Evolutionary conservation across 1,140 invertebrate genomes (phyloP).

Genomic region (Planococcus citri): DNA sequence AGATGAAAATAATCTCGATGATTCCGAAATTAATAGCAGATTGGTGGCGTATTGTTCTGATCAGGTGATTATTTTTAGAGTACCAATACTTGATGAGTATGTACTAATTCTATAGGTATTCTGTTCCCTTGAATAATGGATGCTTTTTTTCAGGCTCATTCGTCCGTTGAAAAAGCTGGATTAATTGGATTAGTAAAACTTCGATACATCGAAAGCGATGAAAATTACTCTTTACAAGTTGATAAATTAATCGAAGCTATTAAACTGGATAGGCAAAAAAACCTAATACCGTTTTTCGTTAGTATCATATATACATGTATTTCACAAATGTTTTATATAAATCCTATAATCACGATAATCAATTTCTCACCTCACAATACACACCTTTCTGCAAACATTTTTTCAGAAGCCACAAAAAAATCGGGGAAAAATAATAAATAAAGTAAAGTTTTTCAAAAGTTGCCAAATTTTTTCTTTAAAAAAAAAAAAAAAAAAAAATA

Average conservation of each 20-base stretch:
- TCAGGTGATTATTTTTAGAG: constrained; percentile 38
- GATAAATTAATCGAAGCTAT: constrained; percentile 67
- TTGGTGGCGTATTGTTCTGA: constrained; percentile 93
- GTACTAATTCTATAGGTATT: too few relatives aligned
- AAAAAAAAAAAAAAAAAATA: too few relatives aligned
- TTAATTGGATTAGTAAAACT: constrained; percentile 81
- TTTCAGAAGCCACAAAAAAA: too few relatives aligned
- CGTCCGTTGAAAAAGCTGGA: constrained; percentile 91
- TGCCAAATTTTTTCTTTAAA: too few relatives aligned
- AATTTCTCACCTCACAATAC: too few relatives aligned
- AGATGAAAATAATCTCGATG: constrained; percentile 54
- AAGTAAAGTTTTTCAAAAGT: too few relatives aligned
- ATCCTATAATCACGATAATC: too few relatives aligned
- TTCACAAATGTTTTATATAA: too few relatives aligned
- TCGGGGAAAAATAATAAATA: too few relatives aligned
- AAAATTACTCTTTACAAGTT: constrained; percentile 69
- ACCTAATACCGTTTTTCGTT: constrained; percentile 91
- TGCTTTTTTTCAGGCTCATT: constrained; percentile 59
- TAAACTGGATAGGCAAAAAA: constrained; percentile 65
- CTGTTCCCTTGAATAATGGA: too few relatives aligned
- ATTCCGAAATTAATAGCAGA: constrained; percentile 78
- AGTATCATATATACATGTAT: constrained; percentile 35
- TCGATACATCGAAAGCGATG: constrained; percentile 79
- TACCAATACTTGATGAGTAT: background rate
- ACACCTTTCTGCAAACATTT: too few relatives aligned